Evolutionary conservation across 2,113 vertebrate genomes (phyloP).

Genomic region (Leptosomus discolor): DNA sequence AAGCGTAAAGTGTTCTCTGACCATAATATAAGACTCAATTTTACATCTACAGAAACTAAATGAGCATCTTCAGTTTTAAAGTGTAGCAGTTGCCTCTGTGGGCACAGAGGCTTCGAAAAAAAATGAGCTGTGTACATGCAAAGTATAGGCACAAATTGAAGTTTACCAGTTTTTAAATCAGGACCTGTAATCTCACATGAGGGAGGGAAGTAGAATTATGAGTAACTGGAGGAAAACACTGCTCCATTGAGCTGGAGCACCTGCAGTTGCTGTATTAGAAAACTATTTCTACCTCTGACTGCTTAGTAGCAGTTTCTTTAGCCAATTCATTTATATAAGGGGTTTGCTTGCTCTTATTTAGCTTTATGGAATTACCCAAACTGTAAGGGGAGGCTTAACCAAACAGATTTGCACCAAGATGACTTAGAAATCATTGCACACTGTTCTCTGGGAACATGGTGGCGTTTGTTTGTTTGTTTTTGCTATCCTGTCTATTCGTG

Average conservation of each 20-base stretch:
- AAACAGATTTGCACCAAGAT: not conserved
- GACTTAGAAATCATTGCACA: rapidly evolving
- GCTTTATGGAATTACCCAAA: not conserved
- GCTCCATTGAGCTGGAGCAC: not conserved
- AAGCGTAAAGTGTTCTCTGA: not conserved
- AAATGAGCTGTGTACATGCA: not conserved
- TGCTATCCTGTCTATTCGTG: not conserved
- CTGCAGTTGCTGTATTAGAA: not conserved
- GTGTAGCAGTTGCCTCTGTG: not conserved
- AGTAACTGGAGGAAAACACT: not conserved
- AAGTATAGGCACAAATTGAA: not conserved
- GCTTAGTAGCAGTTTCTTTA: not conserved
- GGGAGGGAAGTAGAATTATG: not conserved
- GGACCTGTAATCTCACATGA: not conserved
- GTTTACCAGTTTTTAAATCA: not conserved
- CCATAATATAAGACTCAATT: not conserved
- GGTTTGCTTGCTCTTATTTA: not conserved
- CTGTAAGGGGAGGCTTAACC: not conserved
- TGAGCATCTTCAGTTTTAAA: not conserved
- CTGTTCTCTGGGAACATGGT: not conserved
- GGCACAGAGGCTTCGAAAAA: not conserved
- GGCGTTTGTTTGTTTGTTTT: too few species aligned
- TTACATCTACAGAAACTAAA: not conserved
- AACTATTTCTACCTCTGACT: not conserved
- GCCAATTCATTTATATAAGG: not conserved